These are phyloP conservation scores for Ondatra zibethicus DNA, from an alignment of 2,113 vertebrate genomes.

Conservation along the genomic window DNA sequence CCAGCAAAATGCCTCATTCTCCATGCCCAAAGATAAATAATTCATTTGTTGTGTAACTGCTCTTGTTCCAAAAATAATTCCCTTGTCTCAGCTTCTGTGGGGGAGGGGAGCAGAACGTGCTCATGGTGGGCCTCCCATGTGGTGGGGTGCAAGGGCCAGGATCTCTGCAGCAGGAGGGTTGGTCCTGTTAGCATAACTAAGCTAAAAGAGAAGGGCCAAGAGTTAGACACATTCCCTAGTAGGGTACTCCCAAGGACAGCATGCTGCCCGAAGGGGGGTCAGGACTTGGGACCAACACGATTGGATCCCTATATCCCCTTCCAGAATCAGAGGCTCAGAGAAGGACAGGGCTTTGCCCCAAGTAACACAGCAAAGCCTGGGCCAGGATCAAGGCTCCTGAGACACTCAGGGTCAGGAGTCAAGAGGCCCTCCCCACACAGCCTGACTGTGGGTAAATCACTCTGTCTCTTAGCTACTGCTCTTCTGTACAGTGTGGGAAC, in stretches of 20 bases:
- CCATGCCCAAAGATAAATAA: constrained; percentile 87
- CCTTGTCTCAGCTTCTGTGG: constrained; percentile 79
- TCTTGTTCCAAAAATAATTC: constrained; percentile 87
- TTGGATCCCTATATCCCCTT: not conserved
- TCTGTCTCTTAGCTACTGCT: not conserved
- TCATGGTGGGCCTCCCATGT: not conserved
- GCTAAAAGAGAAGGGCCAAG: not conserved
- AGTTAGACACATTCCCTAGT: not conserved
- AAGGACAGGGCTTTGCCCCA: not conserved
- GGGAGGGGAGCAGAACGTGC: constrained; percentile 44
- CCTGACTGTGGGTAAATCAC: fast-evolving
- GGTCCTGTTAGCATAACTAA: not conserved
- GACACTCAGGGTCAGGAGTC: not conserved
- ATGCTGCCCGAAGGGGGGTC: not conserved
- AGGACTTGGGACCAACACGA: not conserved
- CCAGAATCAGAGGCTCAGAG: not conserved
- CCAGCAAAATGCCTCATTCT: constrained; percentile 76
- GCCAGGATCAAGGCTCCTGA: not conserved
- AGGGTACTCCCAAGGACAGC: not conserved
- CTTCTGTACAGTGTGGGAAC: not conserved
- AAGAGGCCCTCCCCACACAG: not conserved
- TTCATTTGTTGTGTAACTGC: constrained; percentile 87
- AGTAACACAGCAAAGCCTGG: constrained; percentile 10
- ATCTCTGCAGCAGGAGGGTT: constrained; percentile 17
- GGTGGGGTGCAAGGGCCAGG: not conserved